Evolutionary conservation across 2,113 vertebrate genomes (phyloP).

Genomic region (Pterophyllum scalare): DNA sequence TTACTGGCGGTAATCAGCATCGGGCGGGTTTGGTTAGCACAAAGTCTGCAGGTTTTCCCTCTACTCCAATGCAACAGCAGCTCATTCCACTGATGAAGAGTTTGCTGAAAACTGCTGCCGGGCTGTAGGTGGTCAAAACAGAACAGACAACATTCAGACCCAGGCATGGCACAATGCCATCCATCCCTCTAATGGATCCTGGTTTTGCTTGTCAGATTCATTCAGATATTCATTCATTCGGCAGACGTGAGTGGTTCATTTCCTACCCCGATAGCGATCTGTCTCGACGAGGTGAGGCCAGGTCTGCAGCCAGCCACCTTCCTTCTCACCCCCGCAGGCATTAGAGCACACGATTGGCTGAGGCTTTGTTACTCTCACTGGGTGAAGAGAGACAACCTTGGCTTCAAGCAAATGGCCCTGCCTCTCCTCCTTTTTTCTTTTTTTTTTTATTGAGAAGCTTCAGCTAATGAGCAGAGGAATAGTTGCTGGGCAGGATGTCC

Average conservation of each 20-base stretch:
- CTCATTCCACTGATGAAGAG: background rate
- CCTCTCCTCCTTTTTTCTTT: background rate
- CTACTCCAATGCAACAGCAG: background rate
- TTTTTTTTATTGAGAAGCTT: slow-evolving; percentile 36
- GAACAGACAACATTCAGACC: background rate
- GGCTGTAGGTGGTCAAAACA: background rate
- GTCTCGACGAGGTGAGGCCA: slow-evolving; percentile 24
- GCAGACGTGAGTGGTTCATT: background rate
- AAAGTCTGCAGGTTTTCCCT: background rate
- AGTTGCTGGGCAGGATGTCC: slow-evolving; percentile 68
- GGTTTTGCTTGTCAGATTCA: background rate
- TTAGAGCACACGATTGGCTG: slow-evolving; percentile 32
- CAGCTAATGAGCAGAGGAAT: slow-evolving; percentile 25
- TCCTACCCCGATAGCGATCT: background rate
- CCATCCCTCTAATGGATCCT: background rate
- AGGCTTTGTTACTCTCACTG: slow-evolving; percentile 20
- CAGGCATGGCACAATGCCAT: background rate
- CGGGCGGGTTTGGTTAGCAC: background rate
- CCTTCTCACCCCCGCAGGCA: background rate
- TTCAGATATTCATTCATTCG: background rate
- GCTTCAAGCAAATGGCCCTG: slow-evolving; percentile 39
- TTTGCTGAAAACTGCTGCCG: slow-evolving; percentile 16
- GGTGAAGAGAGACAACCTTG: slow-evolving; percentile 33
- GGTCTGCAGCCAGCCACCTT: slow-evolving; percentile 15
- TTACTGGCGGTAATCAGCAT: background rate